phyloP scores from a whole-genome alignment of 2,113 vertebrate species.

The zebrafish (Danio rerio) region DNA sequence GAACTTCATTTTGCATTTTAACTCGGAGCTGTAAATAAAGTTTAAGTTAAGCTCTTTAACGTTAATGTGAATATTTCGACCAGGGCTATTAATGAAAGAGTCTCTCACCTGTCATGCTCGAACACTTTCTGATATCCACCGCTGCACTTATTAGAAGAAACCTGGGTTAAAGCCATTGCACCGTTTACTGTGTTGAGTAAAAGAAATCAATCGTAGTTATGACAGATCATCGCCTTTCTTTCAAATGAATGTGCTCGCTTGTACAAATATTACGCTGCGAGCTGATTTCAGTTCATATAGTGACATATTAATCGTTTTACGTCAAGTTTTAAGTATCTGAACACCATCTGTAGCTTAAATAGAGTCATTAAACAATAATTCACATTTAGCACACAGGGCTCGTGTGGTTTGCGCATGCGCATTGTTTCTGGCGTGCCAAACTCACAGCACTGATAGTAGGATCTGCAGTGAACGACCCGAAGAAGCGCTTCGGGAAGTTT shows the following conservation, averaged over 20 bases:
- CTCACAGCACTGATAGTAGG: not conserved
- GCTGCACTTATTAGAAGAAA: slow-evolving; percentile 91
- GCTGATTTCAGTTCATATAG: not conserved
- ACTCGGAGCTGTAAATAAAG: slow-evolving; percentile 78
- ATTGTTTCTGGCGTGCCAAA: not conserved
- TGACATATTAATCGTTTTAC: not conserved
- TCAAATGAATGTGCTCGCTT: too few species aligned
- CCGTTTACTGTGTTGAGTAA: slow-evolving; percentile 7
- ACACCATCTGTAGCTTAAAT: not conserved
- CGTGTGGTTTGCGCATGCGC: slow-evolving; percentile 8
- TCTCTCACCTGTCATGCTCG: slow-evolving; percentile 90
- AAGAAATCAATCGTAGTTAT: not conserved
- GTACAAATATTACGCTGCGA: not conserved
- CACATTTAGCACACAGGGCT: not conserved
- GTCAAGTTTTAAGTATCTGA: not conserved
- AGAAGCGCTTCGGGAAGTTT: not conserved
- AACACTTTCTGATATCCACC: slow-evolving; percentile 97
- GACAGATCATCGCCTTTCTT: not conserved
- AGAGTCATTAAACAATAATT: not conserved
- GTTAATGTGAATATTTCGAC: not conserved
- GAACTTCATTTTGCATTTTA: slow-evolving; percentile 97
- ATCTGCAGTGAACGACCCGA: not conserved
- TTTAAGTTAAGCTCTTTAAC: not conserved
- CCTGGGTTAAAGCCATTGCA: slow-evolving; percentile 86
- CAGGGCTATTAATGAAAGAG: not conserved